A percentile compares a stretch with the other conserved stretches of the same genome.
These are phyloP conservation scores for Drosophila trapezifrons DNA, from an alignment of 1,140 invertebrate genomes.

Conservation along the genomic window DNA sequence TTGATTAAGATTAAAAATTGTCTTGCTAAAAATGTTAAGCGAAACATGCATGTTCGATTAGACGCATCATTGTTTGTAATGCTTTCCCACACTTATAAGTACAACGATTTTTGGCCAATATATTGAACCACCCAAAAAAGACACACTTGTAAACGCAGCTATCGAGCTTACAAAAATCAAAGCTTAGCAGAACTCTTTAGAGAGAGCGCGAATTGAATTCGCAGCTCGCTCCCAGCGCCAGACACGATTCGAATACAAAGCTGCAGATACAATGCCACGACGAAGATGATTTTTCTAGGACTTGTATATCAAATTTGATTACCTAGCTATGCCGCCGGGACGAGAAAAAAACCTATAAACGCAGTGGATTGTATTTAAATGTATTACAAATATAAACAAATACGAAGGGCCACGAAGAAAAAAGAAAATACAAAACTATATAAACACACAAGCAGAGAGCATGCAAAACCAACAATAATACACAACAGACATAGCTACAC, in stretches of 20 bases:
- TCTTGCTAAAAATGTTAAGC: not conserved
- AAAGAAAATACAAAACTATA: constrained; percentile 32
- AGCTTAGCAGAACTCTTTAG: constrained; percentile 56
- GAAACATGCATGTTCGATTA: not conserved
- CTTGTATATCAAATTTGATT: constrained; percentile 51
- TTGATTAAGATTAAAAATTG: not conserved
- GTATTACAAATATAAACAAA: constrained; percentile 72
- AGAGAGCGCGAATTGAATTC: constrained; percentile 67
- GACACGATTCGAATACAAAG: constrained; percentile 26
- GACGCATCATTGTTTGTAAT: not conserved
- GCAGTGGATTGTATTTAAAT: constrained; percentile 69
- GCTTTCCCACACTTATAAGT: not conserved
- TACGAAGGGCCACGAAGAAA: constrained; percentile 39
- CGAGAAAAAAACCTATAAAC: constrained; percentile 41
- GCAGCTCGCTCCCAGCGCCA: constrained; percentile 46
- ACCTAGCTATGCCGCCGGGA: constrained; percentile 42
- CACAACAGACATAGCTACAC: constrained; percentile 79
- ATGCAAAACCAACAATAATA: constrained; percentile 62
- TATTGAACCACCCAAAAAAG: constrained; percentile 8
- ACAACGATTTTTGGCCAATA: not conserved
- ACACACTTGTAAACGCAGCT: constrained; percentile 34
- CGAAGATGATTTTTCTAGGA: constrained; percentile 53
- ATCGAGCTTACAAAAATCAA: constrained; percentile 63
- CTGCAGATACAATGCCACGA: constrained; percentile 25
- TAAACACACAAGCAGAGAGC: constrained; percentile 51